Base-by-base conservation (phyloP, 30 jellyfish, hydroid and myxozoan species). In the Chrysaora quinquecirrha region DNA sequence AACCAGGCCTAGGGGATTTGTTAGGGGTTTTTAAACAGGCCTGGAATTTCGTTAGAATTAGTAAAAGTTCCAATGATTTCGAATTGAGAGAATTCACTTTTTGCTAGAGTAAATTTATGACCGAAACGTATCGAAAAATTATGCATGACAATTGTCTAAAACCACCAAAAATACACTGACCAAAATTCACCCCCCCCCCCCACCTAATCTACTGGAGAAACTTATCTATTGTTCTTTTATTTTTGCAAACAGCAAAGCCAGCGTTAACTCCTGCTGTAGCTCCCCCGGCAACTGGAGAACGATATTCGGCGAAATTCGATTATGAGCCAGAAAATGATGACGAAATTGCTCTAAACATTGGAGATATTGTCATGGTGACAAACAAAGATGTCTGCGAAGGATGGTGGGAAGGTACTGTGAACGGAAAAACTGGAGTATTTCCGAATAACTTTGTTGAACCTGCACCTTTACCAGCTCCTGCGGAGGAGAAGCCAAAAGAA, bases 321-420 rank as follows among this genome's bases (percentile, higher is more conserved):
- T 94, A 87, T 72, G 85, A 1, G 12, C 96, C 97, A 22, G 99
- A 87, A 33, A 87, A 94, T 30, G 90, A 78, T 24, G 99, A 94
- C 48, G 99, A 94, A 48, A 47, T 94, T 4, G 85, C 81, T 21
- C 66, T 94, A 33, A 43, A 76, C 3, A 80, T 73, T 18, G 99
- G 97, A 23, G 99, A 87, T 46, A 34, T 83, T 48, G 78, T 94
- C 34, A 77, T 73, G 12, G 86, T 94, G 22, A 64, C 93, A 18
- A 50, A 79, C 52, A 88, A 87, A 22, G 93, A 87, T 32, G 84
- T 61, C 16, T 97, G 84, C 48, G 95, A 82, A 28, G 99, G 99
- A 11, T 94, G 99, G 99, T 94, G 99, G 99, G 93, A 88, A 76
- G 99, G 99, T 18, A 74, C 71, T 7, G 34, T 85, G 30, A 72